phyloP scores from a whole-genome alignment of 2,113 vertebrate species.

The Mastomys natalensis region DNA sequence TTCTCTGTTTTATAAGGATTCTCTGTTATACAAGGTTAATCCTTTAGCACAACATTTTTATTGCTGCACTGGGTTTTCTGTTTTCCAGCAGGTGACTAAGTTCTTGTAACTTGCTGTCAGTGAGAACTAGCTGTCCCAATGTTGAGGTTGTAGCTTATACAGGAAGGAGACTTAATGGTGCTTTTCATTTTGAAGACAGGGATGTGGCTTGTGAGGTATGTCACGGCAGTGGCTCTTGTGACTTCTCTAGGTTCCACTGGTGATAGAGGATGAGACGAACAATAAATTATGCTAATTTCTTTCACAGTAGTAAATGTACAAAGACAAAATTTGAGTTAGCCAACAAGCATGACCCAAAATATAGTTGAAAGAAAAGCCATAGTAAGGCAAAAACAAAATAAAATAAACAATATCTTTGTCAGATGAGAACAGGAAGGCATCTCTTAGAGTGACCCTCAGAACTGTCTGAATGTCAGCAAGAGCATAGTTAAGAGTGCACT shows the following conservation, averaged over 20 bases:
- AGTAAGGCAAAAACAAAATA: background rate
- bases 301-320: conserved; percentile 23
- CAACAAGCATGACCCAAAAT: background rate
- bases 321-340: background rate
- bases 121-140: background rate
- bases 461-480: background rate
- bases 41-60: conserved; percentile 66
- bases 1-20: conserved; percentile 46
- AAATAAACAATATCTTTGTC: background rate
- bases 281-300: conserved; percentile 32
- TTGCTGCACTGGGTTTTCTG: conserved; percentile 36
- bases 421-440: background rate
- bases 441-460: background rate
- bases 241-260: background rate
- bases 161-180: background rate
- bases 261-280: background rate
- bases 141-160: background rate
- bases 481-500: background rate
- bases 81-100: conserved; percentile 21
- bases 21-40: conserved; percentile 72
- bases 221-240: background rate
- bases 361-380: background rate
- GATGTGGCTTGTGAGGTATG: background rate
- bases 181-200: conserved; percentile 9
- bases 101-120: background rate